Evolutionary conservation across 2,888 invertebrate species (phyloP), one percentile per base, ranked within the genome.

Genomic region (Keiferia lycopersicella): DNA sequence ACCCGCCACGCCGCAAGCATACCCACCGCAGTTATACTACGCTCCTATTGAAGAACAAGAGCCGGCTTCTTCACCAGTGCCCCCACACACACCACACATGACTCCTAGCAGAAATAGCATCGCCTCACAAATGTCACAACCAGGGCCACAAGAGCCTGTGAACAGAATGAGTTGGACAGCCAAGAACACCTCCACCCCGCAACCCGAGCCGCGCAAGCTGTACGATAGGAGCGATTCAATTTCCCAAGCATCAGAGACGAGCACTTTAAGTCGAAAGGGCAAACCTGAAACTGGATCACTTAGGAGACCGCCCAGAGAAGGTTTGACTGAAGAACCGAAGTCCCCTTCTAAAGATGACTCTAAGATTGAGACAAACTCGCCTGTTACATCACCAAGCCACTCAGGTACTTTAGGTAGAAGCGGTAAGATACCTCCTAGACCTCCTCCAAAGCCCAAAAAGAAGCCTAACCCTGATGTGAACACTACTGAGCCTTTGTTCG

Each of bases 381-480:
- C 84, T 34, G 67, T 87, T 68, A 34, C 26, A 10, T 48, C 60
- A 16, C 45, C 45, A 1, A 88, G 89, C 69, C 92, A 89, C 72
- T 83, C 91, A 10, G 90, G 90, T 62, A 91, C 92, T 62, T 80
- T 91, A 70, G 88, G 91, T 16, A 84, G 90, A 66, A 88, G 87
- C 74, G 89, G 93, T 22, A 96, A 97, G 86, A 94, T 96, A 66
- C 96, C 96, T 14, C 97, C 97, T 1, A 93, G 96, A 75, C 96
- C 96, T 58, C 96, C 96, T 12, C 96, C 96, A 34, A 96, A 96
- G 74, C 96, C 96, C 62, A 96, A 96, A 87, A 96, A 96, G 92
- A 94, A 95, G 72, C 92, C 94, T 16, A 93, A 93, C 62, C 92
- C 95, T 6, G 93, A 91, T 70, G 82, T 87, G 8, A 81, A 90